These are phyloP conservation scores for Fragum sueziense DNA, from an alignment of 2,888 invertebrate species.

Conservation along the genomic window DNA sequence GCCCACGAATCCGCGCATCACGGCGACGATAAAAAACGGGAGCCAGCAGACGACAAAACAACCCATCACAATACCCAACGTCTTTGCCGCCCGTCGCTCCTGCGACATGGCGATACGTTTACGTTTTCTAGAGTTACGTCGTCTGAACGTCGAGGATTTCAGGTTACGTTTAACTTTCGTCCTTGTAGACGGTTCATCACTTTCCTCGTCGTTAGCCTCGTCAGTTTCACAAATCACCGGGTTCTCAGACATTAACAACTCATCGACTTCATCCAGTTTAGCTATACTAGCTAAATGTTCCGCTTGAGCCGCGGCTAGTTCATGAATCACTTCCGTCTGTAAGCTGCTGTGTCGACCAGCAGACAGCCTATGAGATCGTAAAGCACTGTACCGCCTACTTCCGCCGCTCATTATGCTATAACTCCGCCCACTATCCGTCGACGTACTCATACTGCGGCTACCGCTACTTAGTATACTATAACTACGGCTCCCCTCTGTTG, in stretches of 20 bases:
- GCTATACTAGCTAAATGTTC: conserved; percentile 7
- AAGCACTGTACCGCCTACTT: conserved; percentile 31
- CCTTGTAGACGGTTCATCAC: conserved; percentile 27
- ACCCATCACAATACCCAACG: conserved; percentile 97
- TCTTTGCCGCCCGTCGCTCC: conserved; percentile 89
- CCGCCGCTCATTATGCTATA: conserved; percentile 33
- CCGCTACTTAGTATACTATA: conserved; percentile 39
- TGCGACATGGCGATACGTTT: conserved; percentile 70
- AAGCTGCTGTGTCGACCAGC: conserved; percentile 49
- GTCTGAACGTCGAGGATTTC: conserved; percentile 47
- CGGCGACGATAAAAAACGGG: conserved; percentile 95
- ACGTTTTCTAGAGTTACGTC: conserved; percentile 52
- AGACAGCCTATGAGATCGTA: conserved; percentile 38
- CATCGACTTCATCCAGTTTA: conserved; percentile 11
- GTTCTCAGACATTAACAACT: not conserved
- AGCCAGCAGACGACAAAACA: conserved; percentile 91
- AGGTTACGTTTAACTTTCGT: conserved; percentile 19
- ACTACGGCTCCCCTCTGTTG: conserved; percentile 33
- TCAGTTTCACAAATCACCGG: conserved; percentile 1
- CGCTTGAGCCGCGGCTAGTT: conserved; percentile 38
- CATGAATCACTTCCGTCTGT: conserved; percentile 57
- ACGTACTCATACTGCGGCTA: conserved; percentile 38
- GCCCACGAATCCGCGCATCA: conserved; percentile 91
- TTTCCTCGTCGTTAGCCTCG: conserved; percentile 31
- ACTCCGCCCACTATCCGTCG: conserved; percentile 45